phyloP scores from a whole-genome alignment of 2,888 invertebrate genomes.

The Synanthedon andrenaeformis region DNA sequence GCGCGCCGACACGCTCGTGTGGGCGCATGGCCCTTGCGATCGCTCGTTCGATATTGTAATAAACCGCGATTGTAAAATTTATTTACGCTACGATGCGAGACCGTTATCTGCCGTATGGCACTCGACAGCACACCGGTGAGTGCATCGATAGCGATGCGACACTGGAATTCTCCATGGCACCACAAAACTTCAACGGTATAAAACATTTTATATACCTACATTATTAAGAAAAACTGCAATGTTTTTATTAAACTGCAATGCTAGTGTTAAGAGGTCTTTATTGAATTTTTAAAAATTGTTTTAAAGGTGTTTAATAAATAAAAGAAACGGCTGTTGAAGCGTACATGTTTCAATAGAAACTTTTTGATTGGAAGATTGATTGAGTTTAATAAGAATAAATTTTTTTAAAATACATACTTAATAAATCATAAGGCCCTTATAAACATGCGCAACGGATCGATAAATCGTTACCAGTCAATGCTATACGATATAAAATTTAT shows the following conservation, averaged over 20 bases:
- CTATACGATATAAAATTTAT: too few relatives aligned
- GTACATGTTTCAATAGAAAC: not conserved
- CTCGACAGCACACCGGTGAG: conserved; percentile 28
- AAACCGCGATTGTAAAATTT: conserved; percentile 40
- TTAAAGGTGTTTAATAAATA: too few relatives aligned
- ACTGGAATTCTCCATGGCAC: conserved; percentile 7
- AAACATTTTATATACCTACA: not conserved
- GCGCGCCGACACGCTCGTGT: conserved; percentile 29
- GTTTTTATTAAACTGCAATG: too few relatives aligned
- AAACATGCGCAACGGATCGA: conserved; percentile 16
- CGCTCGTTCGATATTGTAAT: conserved; percentile 35
- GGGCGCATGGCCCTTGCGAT: conserved; percentile 29
- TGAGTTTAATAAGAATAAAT: conserved; percentile 19
- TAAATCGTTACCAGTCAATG: conserved; percentile 21
- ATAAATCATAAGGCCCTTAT: conserved; percentile 28
- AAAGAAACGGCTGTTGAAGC: not conserved
- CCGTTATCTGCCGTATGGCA: conserved; percentile 47
- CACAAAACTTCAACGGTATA: not conserved
- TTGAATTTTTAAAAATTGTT: too few relatives aligned
- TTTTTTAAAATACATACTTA: conserved; percentile 28
- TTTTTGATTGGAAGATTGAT: conserved; percentile 18
- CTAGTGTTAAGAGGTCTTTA: too few relatives aligned
- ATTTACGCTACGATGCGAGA: conserved; percentile 35
- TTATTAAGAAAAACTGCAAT: too few relatives aligned
- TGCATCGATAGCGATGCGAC: conserved; percentile 39